Conservation (phyloP, 2,113 vertebrate genomes). For the Equus przewalskii region DNA sequence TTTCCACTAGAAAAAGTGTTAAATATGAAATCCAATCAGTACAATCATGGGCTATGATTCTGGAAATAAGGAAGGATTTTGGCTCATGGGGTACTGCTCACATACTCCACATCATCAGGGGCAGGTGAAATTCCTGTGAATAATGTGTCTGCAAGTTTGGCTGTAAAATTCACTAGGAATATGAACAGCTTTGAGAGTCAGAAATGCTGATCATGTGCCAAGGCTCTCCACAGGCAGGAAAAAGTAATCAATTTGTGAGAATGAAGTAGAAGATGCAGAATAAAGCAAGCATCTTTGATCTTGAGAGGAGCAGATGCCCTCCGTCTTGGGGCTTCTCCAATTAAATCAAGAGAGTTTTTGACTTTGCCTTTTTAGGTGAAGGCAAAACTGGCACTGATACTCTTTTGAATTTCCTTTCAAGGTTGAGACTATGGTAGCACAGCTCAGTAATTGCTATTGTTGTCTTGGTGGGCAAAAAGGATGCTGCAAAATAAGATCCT, state of each 20-base stretch:
- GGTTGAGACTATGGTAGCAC: not conserved
- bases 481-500: not conserved
- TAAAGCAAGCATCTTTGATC: constrained; percentile 39
- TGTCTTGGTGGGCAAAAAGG: not conserved
- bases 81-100: not conserved
- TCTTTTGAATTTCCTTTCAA: constrained; percentile 44
- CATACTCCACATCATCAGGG: not conserved
- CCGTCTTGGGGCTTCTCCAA: not conserved
- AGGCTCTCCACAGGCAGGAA: constrained; percentile 21
- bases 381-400: not conserved
- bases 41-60: not conserved
- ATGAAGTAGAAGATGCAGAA: constrained; percentile 59
- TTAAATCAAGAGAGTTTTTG: constrained; percentile 44
- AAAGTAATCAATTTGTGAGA: constrained; percentile 67
- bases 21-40: not conserved
- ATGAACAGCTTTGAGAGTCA: not conserved
- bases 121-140: constrained; percentile 12
- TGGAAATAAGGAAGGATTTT: constrained; percentile 28
- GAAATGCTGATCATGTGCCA: constrained; percentile 58
- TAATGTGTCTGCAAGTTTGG: not conserved
- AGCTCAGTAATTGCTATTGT: not conserved
- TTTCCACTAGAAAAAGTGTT: not conserved
- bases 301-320: not conserved
- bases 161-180: constrained; percentile 55
- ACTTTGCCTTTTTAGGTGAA: constrained; percentile 47